These are phyloP conservation scores for Eledona agricola DNA, from an alignment of 2,888 invertebrate species.

Conservation along the genomic window DNA sequence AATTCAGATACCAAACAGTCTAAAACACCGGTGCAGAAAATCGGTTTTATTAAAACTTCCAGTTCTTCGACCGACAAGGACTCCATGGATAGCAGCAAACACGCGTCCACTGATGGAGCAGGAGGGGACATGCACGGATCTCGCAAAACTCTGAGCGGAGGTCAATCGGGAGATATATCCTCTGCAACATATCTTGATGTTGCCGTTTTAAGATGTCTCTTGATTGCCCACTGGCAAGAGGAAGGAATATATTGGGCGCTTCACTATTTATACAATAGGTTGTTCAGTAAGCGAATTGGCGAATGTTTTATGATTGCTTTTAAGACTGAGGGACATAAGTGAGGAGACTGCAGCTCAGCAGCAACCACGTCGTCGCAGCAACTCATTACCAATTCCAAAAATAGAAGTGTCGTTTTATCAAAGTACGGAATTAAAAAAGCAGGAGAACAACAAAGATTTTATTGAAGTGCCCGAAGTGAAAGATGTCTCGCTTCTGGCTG, in stretches of 20 bases:
- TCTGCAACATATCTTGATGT: slow-evolving; percentile 97
- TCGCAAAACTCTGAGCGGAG: slow-evolving; percentile 45
- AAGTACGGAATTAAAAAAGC: slow-evolving; percentile 75
- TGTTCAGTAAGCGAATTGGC: slow-evolving; percentile 15
- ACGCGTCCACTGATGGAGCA: slow-evolving; percentile 51
- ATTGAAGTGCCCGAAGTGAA: slow-evolving; percentile 80
- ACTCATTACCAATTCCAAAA: slow-evolving; percentile 92
- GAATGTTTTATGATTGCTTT: slow-evolving; percentile 37
- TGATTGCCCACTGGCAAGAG: slow-evolving; percentile 97
- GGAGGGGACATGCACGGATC: slow-evolving; percentile 47
- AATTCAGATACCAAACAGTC: slow-evolving; percentile 57
- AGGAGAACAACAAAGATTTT: slow-evolving; percentile 74
- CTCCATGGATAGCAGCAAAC: slow-evolving; percentile 71
- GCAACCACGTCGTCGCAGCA: slow-evolving; percentile 86
- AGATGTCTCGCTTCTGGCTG: slow-evolving; percentile 70
- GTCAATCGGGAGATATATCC: slow-evolving; percentile 67
- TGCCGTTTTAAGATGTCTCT: slow-evolving; percentile 93
- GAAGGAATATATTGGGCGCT: slow-evolving; percentile 98
- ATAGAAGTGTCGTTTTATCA: slow-evolving; percentile 89
- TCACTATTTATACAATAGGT: slow-evolving; percentile 90
- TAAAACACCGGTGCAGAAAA: slow-evolving; percentile 69
- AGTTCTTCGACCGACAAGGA: slow-evolving; percentile 79
- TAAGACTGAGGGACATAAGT: slow-evolving; percentile 84
- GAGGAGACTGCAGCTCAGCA: slow-evolving; percentile 82
- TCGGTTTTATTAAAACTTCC: slow-evolving; percentile 61